phyloP scores from a whole-genome alignment of 2,113 vertebrate species.

The Bubalus kerabau region DNA sequence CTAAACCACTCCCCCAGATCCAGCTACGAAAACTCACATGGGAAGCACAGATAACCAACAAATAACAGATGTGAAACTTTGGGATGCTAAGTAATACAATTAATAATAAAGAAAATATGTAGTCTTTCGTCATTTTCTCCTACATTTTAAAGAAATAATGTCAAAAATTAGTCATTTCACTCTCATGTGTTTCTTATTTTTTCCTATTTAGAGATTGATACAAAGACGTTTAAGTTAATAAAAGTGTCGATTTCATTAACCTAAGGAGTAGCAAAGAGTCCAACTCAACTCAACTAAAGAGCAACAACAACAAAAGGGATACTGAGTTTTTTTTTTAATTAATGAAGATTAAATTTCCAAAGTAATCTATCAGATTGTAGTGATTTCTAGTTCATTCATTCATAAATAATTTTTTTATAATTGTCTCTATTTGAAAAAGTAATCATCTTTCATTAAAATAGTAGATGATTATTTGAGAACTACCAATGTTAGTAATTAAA shows the following conservation, averaged over 20 bases:
- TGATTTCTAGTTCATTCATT: neutral
- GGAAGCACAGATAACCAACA: neutral
- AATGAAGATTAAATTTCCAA: neutral
- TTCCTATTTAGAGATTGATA: neutral
- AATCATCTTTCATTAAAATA: neutral
- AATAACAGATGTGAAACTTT: neutral
- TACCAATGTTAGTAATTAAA: neutral
- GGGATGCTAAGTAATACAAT: neutral
- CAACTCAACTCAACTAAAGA: accelerated
- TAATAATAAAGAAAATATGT: neutral
- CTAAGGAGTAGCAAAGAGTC: neutral
- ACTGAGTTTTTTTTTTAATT: neutral
- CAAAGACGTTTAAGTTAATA: neutral
- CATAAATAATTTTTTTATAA: neutral
- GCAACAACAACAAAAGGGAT: neutral
- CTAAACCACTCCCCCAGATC: neutral
- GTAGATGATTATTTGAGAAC: neutral
- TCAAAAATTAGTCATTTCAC: neutral
- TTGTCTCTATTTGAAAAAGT: neutral
- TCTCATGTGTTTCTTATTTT: neutral
- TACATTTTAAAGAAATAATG: neutral
- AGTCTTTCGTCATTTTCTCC: neutral
- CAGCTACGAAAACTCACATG: neutral
- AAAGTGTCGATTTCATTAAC: neutral
- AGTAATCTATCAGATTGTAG: neutral